Base-by-base conservation (phyloP, 2,113 vertebrate species). In the Phaethornis superciliosus region DNA sequence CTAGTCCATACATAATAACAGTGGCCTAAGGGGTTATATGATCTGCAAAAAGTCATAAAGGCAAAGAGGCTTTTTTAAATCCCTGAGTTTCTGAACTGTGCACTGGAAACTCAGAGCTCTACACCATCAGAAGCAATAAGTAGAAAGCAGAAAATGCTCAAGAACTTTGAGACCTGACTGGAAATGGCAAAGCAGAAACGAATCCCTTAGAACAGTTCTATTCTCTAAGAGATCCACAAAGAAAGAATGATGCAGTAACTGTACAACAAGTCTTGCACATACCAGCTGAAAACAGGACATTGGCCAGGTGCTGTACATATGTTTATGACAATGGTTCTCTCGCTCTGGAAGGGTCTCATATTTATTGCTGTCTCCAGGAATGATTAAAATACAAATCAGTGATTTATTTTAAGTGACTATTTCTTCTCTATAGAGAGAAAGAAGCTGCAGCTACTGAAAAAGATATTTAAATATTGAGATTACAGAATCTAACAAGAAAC, bases 401-500 rank as follows among this genome's bases (percentile, higher is more conserved):
- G 40, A 84, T 92, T 83, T 88, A 79, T 47, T 72, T 1, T 35
- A 81, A 89, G 23, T 51, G 65, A 92, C 62, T 89, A 5, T 56
- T 81, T 81, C 51, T 79, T 40, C 56, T 81, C 67, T 68, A 40
- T 33, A 52, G 51, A 52, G 24, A 74, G 33, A 81, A 21, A 69
- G 56, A 82, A 84, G 64, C 33, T 71, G 64, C 44, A 91, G 33
- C 71, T 70, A 54, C 20, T 70, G 85, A 94, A 95, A 91, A 27
- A 80, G 56, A 81, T 77, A 89, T 90, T 93, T 94, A 94, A 95
- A 91, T 88, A 95, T 62, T 82, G 72, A 88, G 60, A 95, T 90
- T 79, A 88, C 56, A 88, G 60, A 88, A 88, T 81, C 71, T 78
- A 95, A 93, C 86, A 90, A 93, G 76, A 86, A 94, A 77, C 56